Evolutionary conservation across 2,888 invertebrate species (phyloP), one percentile per base, ranked within the genome.

Genomic region (Drosophila formosana): DNA sequence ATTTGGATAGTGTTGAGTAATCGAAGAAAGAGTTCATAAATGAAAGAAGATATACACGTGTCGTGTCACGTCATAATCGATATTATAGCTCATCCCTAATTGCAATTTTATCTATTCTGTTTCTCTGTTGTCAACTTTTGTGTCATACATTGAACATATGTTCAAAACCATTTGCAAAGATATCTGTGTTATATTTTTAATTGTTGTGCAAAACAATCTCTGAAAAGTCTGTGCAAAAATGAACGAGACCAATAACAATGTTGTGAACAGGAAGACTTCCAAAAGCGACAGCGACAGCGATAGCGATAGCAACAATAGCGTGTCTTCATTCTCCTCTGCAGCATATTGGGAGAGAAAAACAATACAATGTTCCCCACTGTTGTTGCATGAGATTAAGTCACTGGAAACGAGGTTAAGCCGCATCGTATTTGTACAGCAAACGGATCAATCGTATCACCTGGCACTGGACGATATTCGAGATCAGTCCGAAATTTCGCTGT

Each of bases 391-490:
- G 28, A 0, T 52, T 3, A 30, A 34, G 4, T 66, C 60, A 0
- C 41, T 82, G 7, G 46, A 79, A 1, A 39, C 50, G 7, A 82
- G 79, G 23, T 46, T 85, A 1, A 9, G 52, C 2, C 39, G 61
- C 3, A 64, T 88, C n/a, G 32, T 68, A 11, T 13, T 55, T 4
- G 73, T 88, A 13, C 62, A 71, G 8, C 70, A 88, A 49, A 60
- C 63, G 28, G 80, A 88, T 50, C 39, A 32, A 4, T 39, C 41
- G 1, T 88, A 78, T 37, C 66, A 79, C n/a, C 13, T 4, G 9
- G 88, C 82, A 0, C 25, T 83, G 0, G 47, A 23, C 1, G 88
- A 88, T n/a, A 85, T 83, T 6, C 32, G 34, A 0, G 74, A 77
- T 7, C 85, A 83, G 50, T 8, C 23, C 11, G 74, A 58, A 4